phyloP scores from a whole-genome alignment of 1,140 invertebrate genomes.

The Temnothorax longispinosus region DNA sequence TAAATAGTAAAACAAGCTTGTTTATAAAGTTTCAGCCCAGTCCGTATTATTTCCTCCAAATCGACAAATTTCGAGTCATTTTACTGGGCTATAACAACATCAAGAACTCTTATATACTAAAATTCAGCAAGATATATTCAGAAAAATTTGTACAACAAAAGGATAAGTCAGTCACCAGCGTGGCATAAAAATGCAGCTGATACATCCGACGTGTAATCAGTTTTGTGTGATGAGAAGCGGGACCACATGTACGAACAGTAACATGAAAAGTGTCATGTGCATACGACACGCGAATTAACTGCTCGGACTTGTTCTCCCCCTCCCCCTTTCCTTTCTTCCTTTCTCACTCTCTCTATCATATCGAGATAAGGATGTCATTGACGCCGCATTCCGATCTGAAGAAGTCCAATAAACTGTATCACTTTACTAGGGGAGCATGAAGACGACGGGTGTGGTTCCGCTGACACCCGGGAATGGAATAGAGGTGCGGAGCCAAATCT shows the following conservation, averaged over 20 bases:
- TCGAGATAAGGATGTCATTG: conserved; percentile 72
- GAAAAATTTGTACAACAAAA: too few species aligned
- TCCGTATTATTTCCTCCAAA: too few species aligned
- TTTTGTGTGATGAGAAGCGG: neutral
- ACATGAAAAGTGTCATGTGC: neutral
- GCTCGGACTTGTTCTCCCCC: neutral
- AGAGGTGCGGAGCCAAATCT: conserved; percentile 16
- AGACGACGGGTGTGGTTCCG: conserved; percentile 43
- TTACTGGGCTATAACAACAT: too few species aligned
- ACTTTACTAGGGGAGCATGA: conserved; percentile 80
- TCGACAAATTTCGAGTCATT: too few species aligned
- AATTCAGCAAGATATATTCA: too few species aligned
- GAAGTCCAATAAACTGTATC: conserved; percentile 84
- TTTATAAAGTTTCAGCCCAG: too few species aligned
- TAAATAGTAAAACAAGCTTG: too few species aligned
- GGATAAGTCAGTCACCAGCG: conserved; percentile 71
- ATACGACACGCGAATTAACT: neutral
- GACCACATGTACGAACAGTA: neutral
- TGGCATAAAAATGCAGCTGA: conserved; percentile 76
- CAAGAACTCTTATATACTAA: too few species aligned
- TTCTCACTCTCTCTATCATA: neutral
- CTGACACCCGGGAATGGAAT: neutral
- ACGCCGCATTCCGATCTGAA: conserved; percentile 80
- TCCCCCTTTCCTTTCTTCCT: neutral
- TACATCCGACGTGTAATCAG: conserved; percentile 21